These are phyloP conservation scores for Camptogramma bilineatum DNA, from an alignment of 2,888 invertebrate genomes.

Conservation along the genomic window DNA sequence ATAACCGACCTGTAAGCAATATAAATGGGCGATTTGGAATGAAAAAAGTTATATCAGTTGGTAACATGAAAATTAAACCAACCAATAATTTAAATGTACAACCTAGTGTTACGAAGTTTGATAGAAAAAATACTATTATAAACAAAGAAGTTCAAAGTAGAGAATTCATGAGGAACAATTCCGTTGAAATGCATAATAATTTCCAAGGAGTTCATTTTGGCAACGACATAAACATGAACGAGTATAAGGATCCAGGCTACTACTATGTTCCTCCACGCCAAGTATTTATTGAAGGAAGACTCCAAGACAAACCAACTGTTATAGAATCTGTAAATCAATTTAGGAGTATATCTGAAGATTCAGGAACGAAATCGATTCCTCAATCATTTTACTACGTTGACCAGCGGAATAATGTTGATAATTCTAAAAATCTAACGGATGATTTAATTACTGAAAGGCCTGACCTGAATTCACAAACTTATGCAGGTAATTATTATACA, in stretches of 20 bases:
- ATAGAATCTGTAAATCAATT: neutral
- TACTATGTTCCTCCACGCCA: conserved; percentile 23
- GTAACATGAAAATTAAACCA: neutral
- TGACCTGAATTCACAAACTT: neutral
- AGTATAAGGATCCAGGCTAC: conserved; percentile 7
- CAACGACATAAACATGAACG: no score
- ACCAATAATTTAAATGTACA: no score
- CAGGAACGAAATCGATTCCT: neutral
- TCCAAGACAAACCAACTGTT: conserved; percentile 4
- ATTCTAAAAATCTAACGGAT: neutral
- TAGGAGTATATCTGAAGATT: neutral
- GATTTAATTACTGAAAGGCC: conserved; percentile 6
- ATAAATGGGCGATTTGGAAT: conserved; percentile 14
- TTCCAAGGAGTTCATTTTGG: neutral
- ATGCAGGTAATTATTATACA: neutral
- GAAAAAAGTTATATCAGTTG: neutral
- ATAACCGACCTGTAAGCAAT: neutral
- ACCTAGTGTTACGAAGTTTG: neutral
- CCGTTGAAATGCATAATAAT: neutral
- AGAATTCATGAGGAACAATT: neutral
- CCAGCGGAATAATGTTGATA: neutral
- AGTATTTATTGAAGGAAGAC: conserved; percentile 14
- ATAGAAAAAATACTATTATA: neutral
- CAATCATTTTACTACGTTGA: conserved; percentile 1
- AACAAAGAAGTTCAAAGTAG: neutral